Base-by-base conservation (phyloP, 2,797 vertebrate species). In the Mormyrops attenuatus region DNA sequence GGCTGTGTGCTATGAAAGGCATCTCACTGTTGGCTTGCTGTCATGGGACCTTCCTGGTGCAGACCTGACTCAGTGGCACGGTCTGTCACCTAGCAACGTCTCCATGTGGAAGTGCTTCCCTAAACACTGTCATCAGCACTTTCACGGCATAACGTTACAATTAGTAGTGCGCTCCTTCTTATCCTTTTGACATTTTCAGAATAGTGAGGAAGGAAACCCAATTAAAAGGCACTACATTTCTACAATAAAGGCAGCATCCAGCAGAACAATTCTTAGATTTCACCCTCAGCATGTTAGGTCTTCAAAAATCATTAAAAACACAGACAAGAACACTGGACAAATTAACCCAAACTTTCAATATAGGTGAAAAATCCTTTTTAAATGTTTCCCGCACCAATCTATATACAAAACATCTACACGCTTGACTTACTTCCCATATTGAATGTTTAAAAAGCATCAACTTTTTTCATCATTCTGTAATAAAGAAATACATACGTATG, bases 221-320 rank as follows among this genome's bases (percentile, higher is more conserved):
- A 86, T 52, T 52, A 52, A 15, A 30, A 86, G 50, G 50, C n/a
- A 26, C 85, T 86, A 44, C 77, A 55, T 55, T 53, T 86, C 17
- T 47, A 80, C 22, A 50, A 13, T 30, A 85, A 22, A 53, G 50
- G 20, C 82, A 47, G 41, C 82, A 50, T 50, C 47, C 41, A 47
- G n/a, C 20, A 85, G 8, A 15, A 22, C 9, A 52, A 55, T 82
- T 82, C 41, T 82, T 47, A 53, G 49, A 52, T 86, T 86, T 30
- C 11, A 1, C 5, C 84, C 5, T 34, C 50, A 86, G 50, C 22
- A 86, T 5, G 49, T 86, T 55, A 53, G 49, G 1, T 52, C 44
- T 49, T 85, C n/a, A 85, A 50, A 22, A 50, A 50, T 53, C 44
- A 52, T 85, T 85, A 85, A 85, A 85, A 85, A 80, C 73, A n/a